Evolutionary conservation across 2,888 invertebrate genomes (phyloP).

Genomic region (Meloe dianella): DNA sequence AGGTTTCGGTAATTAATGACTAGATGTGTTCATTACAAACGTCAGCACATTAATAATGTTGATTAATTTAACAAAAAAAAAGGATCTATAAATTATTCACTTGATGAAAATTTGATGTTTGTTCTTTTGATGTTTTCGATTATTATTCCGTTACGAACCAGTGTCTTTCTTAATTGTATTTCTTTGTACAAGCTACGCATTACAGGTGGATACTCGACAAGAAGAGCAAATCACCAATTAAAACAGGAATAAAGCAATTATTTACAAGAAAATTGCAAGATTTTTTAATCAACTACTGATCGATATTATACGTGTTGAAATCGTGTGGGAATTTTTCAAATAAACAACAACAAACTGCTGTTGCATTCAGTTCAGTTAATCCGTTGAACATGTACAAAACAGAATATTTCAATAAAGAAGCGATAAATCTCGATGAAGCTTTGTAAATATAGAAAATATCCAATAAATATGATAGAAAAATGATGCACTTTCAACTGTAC

Average conservation of each 20-base stretch:
- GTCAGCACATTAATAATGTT: too few relatives aligned
- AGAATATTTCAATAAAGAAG: background rate
- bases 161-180: background rate
- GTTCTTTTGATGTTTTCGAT: background rate
- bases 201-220: background rate
- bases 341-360: background rate
- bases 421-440: background rate
- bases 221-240: too few relatives aligned
- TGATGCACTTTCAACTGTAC: background rate
- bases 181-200: background rate
- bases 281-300: background rate
- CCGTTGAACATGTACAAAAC: background rate
- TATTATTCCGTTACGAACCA: background rate
- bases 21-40: too few relatives aligned
- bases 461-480: background rate
- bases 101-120: background rate
- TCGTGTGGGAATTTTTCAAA: background rate
- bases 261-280: too few relatives aligned
- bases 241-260: too few relatives aligned
- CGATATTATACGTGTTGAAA: background rate
- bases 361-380: background rate
- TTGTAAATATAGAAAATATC: background rate
- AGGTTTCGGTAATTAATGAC: too few relatives aligned
- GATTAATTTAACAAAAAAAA: too few relatives aligned
- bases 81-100: background rate